These are phyloP conservation scores for Hoplodrina ambigua DNA, from an alignment of 2,888 invertebrate genomes.

Conservation along the genomic window DNA sequence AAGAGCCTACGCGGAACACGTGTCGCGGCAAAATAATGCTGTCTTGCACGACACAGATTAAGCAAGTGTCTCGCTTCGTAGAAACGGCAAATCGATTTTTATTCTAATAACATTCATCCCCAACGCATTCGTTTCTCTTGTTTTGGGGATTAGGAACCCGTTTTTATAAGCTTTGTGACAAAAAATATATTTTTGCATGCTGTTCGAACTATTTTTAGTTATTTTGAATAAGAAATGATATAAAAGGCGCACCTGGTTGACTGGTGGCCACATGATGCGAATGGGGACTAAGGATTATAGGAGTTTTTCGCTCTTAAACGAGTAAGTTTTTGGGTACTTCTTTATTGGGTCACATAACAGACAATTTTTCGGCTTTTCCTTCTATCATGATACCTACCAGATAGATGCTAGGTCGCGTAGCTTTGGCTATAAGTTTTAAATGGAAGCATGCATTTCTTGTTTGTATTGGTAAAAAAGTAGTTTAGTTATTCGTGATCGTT, in stretches of 20 bases:
- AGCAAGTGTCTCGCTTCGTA: slow-evolving; percentile 86
- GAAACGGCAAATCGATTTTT: slow-evolving; percentile 82
- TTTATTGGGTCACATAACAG: background rate
- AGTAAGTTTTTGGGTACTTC: too few relatives aligned
- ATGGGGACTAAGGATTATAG: slow-evolving; percentile 34
- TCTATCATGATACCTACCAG: too few relatives aligned
- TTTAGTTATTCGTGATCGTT: too few relatives aligned
- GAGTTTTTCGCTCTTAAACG: slow-evolving; percentile 8
- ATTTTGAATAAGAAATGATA: slow-evolving; percentile 57
- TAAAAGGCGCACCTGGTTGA: slow-evolving; percentile 65
- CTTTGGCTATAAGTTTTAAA: too few relatives aligned
- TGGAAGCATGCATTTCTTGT: too few relatives aligned
- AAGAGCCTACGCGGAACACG: slow-evolving; percentile 78
- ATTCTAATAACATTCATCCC: slow-evolving; percentile 70
- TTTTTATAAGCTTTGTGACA: slow-evolving; percentile 67
- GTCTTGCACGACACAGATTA: slow-evolving; percentile 83
- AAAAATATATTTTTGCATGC: slow-evolving; percentile 67
- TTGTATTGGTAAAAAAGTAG: too few relatives aligned
- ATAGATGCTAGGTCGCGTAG: too few relatives aligned
- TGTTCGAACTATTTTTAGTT: slow-evolving; percentile 54
- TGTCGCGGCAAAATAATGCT: slow-evolving; percentile 82
- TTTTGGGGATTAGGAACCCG: slow-evolving; percentile 80
- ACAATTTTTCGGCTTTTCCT: background rate
- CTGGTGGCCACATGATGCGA: slow-evolving; percentile 32
- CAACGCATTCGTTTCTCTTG: slow-evolving; percentile 68